phyloP scores from a whole-genome alignment of 2,888 invertebrate genomes.

The Cerastis leucographa region DNA sequence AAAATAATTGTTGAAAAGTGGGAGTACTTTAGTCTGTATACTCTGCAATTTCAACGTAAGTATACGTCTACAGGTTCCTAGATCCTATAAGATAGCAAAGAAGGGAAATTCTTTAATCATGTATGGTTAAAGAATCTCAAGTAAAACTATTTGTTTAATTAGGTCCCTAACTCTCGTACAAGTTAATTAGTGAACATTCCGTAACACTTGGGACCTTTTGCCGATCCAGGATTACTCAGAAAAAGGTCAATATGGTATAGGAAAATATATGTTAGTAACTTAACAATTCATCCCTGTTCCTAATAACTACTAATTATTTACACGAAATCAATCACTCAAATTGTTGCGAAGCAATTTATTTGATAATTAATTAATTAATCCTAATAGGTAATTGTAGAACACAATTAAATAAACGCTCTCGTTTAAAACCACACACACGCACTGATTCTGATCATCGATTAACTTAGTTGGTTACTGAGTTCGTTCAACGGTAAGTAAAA shows the following conservation, averaged over 20 bases:
- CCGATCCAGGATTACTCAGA: background rate
- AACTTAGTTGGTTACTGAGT: constrained; percentile 1
- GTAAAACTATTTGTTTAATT: constrained; percentile 27
- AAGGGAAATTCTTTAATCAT: background rate
- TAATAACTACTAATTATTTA: background rate
- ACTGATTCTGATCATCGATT: constrained; percentile 34
- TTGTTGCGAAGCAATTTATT: background rate
- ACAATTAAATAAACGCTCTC: constrained; percentile 27
- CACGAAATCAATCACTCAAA: constrained; percentile 4
- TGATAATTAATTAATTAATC: constrained; percentile 4
- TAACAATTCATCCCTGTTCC: background rate
- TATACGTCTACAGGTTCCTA: background rate
- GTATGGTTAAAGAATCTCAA: background rate
- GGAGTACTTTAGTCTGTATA: background rate
- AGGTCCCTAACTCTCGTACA: background rate
- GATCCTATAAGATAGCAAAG: background rate
- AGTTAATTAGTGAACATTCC: constrained; percentile 27
- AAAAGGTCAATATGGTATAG: background rate
- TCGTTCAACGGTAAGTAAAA: constrained; percentile 47
- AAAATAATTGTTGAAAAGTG: background rate
- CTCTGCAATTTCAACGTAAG: background rate
- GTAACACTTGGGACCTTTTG: constrained; percentile 21
- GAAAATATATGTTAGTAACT: background rate
- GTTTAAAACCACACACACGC: constrained; percentile 34
- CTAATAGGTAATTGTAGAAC: constrained; percentile 6